Conservation (phyloP, 2,113 vertebrate genomes). For the Cyphomyrus plagiostoma region DNA sequence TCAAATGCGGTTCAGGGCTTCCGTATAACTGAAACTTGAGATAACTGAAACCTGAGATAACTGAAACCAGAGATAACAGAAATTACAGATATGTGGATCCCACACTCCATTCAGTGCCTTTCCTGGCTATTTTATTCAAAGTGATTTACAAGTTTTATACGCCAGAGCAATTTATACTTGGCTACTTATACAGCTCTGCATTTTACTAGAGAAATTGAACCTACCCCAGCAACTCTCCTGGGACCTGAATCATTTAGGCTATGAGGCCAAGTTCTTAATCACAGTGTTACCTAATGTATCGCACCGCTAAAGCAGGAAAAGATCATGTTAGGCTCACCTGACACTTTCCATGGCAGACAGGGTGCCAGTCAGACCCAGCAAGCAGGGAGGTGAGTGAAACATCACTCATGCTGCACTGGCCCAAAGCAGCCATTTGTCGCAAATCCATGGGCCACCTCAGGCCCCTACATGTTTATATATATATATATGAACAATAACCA, state of each 20-base stretch:
- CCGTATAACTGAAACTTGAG: neutral
- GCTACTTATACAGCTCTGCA: neutral
- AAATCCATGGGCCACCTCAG: constrained; percentile 70
- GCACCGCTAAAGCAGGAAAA: neutral
- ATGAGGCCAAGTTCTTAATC: neutral
- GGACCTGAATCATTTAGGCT: neutral
- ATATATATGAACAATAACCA: no score
- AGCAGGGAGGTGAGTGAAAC: constrained; percentile 69
- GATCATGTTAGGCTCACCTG: constrained; percentile 52
- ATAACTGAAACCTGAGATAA: neutral
- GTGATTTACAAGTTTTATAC: neutral
- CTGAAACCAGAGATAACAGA: neutral
- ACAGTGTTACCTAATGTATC: neutral
- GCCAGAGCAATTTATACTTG: neutral
- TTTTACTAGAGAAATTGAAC: neutral
- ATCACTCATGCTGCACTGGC: constrained; percentile 65
- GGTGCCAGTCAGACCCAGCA: constrained; percentile 72
- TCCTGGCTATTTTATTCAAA: neutral
- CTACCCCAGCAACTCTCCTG: neutral
- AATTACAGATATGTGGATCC: neutral
- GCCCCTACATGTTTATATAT: constrained; percentile 40
- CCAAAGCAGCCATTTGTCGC: constrained; percentile 78
- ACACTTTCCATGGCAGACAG: constrained; percentile 58
- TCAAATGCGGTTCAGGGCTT: no score
- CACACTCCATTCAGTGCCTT: neutral